Evolutionary conservation across 2,797 vertebrate genomes (phyloP).

Genomic region (Aeoliscus strigatus): DNA sequence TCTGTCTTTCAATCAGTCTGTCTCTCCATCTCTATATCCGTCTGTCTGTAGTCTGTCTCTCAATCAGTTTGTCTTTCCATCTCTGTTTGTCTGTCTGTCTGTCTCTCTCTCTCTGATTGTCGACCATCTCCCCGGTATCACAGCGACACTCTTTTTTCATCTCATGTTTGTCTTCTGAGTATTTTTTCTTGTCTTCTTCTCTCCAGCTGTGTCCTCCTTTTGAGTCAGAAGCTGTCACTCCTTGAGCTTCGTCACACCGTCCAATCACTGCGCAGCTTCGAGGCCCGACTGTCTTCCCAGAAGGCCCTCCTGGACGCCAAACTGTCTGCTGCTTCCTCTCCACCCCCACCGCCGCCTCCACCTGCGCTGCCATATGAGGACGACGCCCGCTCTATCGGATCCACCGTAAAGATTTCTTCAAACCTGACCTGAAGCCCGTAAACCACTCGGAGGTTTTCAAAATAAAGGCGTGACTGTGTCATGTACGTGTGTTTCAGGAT

Average conservation of each 20-base stretch:
- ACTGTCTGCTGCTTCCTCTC: constrained; percentile 75
- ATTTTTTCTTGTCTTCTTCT: background rate
- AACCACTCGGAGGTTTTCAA: background rate
- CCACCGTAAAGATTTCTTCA: constrained; percentile 74
- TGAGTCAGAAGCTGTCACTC: constrained; percentile 89
- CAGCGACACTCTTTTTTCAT: background rate
- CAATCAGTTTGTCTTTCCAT: no score
- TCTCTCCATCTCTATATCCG: no score
- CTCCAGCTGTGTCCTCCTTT: constrained; percentile 83
- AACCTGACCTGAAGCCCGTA: background rate
- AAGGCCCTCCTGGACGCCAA: constrained; percentile 88
- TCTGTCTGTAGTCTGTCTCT: no score
- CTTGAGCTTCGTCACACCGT: constrained; percentile 90
- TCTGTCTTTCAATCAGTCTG: background rate
- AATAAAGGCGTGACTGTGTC: background rate
- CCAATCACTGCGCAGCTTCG: constrained; percentile 85
- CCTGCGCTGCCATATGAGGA: constrained; percentile 84
- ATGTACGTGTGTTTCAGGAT: constrained; percentile 72
- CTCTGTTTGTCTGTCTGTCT: no score
- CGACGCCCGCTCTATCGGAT: constrained; percentile 87
- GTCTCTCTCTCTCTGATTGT: background rate
- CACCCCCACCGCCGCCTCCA: constrained; percentile 36
- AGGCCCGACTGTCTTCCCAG: constrained; percentile 86
- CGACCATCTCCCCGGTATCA: no score
- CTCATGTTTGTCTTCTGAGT: background rate